Percentiles rank a stretch among this genome's conserved stretches.
Evolutionary conservation across 2,113 vertebrate species (phyloP).

Genomic region (Aythya baeri): DNA sequence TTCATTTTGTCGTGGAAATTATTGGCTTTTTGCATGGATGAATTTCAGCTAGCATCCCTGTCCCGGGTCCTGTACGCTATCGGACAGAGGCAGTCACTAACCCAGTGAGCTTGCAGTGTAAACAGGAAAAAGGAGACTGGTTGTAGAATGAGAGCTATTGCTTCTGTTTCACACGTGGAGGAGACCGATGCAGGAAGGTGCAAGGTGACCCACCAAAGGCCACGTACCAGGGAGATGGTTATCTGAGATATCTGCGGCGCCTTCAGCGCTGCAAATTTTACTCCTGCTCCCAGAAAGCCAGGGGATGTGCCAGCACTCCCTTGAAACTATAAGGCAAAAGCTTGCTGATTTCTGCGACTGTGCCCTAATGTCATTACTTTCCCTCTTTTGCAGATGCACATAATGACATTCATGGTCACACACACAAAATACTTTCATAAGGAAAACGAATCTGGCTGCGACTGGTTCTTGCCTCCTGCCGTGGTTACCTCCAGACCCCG

Average conservation of each 20-base stretch:
- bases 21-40: not conserved
- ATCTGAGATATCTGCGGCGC: not conserved
- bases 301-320: not conserved
- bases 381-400: not conserved
- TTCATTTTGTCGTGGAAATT: not conserved
- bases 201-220: not conserved
- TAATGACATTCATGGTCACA: conserved; percentile 51
- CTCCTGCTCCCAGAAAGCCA: not conserved
- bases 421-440: conserved; percentile 12
- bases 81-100: not conserved
- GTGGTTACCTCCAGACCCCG: not conserved
- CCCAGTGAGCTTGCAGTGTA: not conserved
- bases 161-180: not conserved
- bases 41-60: not conserved
- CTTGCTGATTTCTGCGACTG: not conserved
- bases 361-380: conserved; percentile 16
- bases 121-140: not conserved
- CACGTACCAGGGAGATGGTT: not conserved
- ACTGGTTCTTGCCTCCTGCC: conserved; percentile 28
- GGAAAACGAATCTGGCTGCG: conserved; percentile 52
- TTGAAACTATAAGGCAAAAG: not conserved
- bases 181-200: not conserved
- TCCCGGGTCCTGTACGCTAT: not conserved
- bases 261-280: not conserved
- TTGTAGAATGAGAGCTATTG: not conserved